These are phyloP conservation scores for Schmidtea mediterranea DNA, from an alignment of 1,140 invertebrate species.

Conservation along the genomic window DNA sequence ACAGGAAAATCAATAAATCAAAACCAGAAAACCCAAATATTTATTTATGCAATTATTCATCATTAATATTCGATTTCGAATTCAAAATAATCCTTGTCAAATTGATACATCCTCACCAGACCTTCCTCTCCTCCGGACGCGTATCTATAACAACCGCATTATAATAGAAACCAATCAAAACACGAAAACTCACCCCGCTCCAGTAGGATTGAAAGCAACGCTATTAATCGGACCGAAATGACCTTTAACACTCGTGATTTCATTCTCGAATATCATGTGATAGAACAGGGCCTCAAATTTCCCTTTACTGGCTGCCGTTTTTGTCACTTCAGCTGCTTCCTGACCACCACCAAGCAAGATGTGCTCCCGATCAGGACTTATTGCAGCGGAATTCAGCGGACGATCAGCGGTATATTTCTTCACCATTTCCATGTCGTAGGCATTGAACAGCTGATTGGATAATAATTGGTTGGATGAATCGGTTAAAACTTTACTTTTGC, in stretches of 20 bases:
- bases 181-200: slow-evolving; percentile 19
- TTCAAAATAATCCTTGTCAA: slow-evolving; percentile 4
- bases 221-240: slow-evolving; percentile 99
- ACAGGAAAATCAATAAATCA: too few relatives aligned
- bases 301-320: slow-evolving; percentile 66
- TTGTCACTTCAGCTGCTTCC: slow-evolving; percentile 94
- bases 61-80: slow-evolving; percentile 1
- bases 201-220: slow-evolving; percentile 86
- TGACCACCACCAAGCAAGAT: slow-evolving; percentile 83
- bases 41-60: too few relatives aligned
- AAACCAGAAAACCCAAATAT: too few relatives aligned
- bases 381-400: slow-evolving; percentile 76
- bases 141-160: neutral
- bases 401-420: slow-evolving; percentile 86
- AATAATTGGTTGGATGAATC: slow-evolving; percentile 4
- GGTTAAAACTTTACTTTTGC: neutral
- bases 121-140: slow-evolving; percentile 4
- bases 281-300: slow-evolving; percentile 96
- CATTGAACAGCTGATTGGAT: slow-evolving; percentile 48
- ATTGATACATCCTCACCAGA: neutral
- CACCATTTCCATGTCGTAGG: slow-evolving; percentile 46
- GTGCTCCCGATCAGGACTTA: slow-evolving; percentile 73
- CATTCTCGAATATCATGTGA: slow-evolving; percentile 95
- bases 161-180: neutral
- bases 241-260: slow-evolving; percentile 85